Percentiles rank a stretch among this genome's conserved stretches.
These are phyloP conservation scores for Julus scandinavius DNA, from an alignment of 2,888 invertebrate species.

Conservation along the genomic window DNA sequence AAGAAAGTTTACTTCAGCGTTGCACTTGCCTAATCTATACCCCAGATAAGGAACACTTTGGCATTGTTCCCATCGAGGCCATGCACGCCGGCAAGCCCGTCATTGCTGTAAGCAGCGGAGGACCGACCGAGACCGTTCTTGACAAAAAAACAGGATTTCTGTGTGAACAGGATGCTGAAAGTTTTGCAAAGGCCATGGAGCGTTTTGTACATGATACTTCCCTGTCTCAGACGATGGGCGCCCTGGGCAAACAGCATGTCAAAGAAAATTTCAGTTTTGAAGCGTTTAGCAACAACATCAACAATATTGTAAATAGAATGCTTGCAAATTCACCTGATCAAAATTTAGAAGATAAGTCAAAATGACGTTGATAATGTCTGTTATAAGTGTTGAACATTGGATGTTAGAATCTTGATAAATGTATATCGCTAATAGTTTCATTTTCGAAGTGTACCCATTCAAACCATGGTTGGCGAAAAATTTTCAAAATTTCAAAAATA, in stretches of 20 bases:
- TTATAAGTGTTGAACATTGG: neutral
- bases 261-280: constrained; percentile 84
- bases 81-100: constrained; percentile 96
- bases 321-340: neutral
- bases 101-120: constrained; percentile 94
- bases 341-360: neutral
- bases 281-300: constrained; percentile 78
- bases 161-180: constrained; percentile 75
- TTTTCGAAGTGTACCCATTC: neutral
- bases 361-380: neutral
- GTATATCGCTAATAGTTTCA: neutral
- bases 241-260: constrained; percentile 79
- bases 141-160: constrained; percentile 84
- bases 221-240: constrained; percentile 74
- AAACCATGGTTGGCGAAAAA: neutral
- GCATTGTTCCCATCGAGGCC: constrained; percentile 98
- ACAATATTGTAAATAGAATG: constrained; percentile 65
- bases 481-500: too few species aligned
- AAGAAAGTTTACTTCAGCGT: constrained; percentile 80
- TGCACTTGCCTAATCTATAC: constrained; percentile 91
- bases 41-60: constrained; percentile 97
- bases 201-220: constrained; percentile 74
- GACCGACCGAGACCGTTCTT: constrained; percentile 91
- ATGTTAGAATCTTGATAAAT: neutral
- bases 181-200: constrained; percentile 82